Evolutionary conservation across 2,797 vertebrate species (phyloP).

Genomic region (Peromyscus nudipes): DNA sequence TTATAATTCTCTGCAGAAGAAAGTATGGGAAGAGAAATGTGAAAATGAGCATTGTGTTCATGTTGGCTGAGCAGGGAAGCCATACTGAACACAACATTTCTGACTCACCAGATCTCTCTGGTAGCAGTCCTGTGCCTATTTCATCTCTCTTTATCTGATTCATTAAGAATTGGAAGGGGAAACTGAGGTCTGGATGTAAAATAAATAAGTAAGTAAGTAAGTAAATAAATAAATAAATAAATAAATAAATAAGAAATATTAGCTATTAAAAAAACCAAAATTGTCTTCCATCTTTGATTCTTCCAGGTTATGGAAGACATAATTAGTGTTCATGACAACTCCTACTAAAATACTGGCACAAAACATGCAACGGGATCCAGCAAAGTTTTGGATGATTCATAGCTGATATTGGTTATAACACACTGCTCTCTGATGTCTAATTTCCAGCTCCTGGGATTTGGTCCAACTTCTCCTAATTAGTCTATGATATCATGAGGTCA

Average conservation of each 20-base stretch:
- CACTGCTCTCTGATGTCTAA: neutral
- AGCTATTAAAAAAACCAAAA: neutral
- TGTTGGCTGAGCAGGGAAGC: neutral
- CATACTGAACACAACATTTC: rapidly evolving
- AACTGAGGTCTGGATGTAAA: neutral
- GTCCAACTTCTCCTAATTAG: neutral
- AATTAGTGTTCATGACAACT: neutral
- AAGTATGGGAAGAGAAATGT: neutral
- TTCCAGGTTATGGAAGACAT: neutral
- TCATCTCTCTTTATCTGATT: neutral
- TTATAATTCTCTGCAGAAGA: neutral
- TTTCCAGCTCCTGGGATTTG: neutral
- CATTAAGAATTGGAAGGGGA: neutral
- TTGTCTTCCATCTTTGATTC: neutral
- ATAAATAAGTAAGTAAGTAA: neutral
- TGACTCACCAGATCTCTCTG: neutral
- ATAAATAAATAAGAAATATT: neutral
- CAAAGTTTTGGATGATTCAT: neutral
- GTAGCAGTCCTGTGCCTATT: neutral
- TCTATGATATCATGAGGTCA: neutral
- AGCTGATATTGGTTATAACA: neutral
- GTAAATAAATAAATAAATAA: neutral
- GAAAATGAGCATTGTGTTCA: neutral
- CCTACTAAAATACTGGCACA: neutral
- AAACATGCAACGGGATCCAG: rapidly evolving